A percentile compares a stretch with the other conserved stretches of the same genome.
Evolutionary conservation across 2,888 invertebrate genomes (phyloP).

Genomic region (Erynnis tages): DNA sequence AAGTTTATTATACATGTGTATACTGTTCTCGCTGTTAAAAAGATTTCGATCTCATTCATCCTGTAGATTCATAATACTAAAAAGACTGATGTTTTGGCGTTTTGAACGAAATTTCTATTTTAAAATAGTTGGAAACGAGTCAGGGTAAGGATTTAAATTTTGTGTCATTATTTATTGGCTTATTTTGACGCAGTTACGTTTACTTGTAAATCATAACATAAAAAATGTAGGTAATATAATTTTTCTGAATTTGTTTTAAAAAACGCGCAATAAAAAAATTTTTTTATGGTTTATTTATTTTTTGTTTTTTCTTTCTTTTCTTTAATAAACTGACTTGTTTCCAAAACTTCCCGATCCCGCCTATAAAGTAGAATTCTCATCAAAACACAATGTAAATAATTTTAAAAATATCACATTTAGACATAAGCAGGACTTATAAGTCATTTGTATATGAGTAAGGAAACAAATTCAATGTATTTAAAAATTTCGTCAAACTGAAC

Average conservation of each 20-base stretch:
- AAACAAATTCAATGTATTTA: too few species aligned
- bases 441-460: constrained; percentile 2
- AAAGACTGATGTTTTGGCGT: constrained; percentile 28
- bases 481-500: too few species aligned
- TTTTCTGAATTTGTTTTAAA: background rate
- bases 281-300: background rate
- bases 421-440: constrained; percentile 6
- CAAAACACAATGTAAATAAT: background rate
- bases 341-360: constrained; percentile 10
- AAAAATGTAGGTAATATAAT: background rate
- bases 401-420: background rate
- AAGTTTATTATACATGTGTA: constrained; percentile 7
- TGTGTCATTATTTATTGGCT: too few species aligned
- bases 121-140: constrained; percentile 19
- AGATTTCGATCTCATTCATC: constrained; percentile 13
- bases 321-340: constrained; percentile 16
- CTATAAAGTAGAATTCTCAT: constrained; percentile 10
- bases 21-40: background rate
- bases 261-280: background rate
- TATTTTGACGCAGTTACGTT: too few species aligned
- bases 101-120: constrained; percentile 25
- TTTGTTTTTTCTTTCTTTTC: background rate
- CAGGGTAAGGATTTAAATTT: constrained; percentile 10
- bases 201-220: too few species aligned
- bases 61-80: constrained; percentile 16